Base-by-base conservation (phyloP, 1,140 invertebrate genomes). In the Tetranychus urticae region DNA sequence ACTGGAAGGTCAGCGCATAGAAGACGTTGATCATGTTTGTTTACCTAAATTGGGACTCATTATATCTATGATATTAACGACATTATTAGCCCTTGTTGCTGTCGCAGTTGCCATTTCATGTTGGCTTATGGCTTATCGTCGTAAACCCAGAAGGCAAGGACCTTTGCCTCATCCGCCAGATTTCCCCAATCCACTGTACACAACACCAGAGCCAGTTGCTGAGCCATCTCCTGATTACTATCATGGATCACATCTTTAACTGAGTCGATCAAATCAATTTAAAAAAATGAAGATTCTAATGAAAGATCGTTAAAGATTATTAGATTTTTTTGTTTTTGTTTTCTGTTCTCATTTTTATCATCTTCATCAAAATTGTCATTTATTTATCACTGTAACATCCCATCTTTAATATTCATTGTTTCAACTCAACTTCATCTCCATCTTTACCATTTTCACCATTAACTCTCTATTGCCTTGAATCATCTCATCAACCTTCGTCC, bases 61-160 rank as follows among this genome's bases (percentile, higher is more conserved):
- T 62, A 86, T 92, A 65, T 86, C 88, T 58, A 75, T 93, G 67
- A 84, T 90, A 62, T 84, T 93, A 67, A 92, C 88, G 59, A 87
- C 88, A 31, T 77, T 93, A 54, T 72, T 93, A 68, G 88, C 88
- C 50, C 76, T 93, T 55, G 88, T 92, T 34, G 88, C 88, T 45
- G 86, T 93, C 37, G 88, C 88, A 33, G 85, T 91, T 45, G 88
- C 88, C 54, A 88, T 92, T 34, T 90, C 87, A 47, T 92, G 88
- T 72, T 93, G 88, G 88, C 76, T 92, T 55, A 86, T 92, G 79
- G 88, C 88, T 62, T 91, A 90, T 74, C 76, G 88, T 67, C 55
- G 68, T 14, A 79, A 86, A 64, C 80, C 84, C 67, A 84, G 86
- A 56, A 86, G 86, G 68, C 80, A 82, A 56, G 88, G 87, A 56